Evolutionary conservation across 2,113 vertebrate species (phyloP).

Genomic region (Sceloporus tristichus): DNA sequence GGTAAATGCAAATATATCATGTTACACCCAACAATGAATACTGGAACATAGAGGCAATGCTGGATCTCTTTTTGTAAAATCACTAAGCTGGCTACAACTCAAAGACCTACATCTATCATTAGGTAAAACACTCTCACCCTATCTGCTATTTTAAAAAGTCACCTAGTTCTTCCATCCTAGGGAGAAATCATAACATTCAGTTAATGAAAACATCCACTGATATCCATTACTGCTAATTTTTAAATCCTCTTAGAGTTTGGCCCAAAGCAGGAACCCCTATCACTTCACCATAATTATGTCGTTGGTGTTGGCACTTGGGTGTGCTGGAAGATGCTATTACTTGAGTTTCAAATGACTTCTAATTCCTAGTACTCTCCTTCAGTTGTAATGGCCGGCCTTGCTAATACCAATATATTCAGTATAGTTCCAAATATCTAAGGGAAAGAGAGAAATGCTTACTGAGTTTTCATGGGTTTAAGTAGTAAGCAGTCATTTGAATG

Average conservation of each 20-base stretch:
- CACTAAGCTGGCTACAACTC: too few relatives aligned
- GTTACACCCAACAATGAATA: too few relatives aligned
- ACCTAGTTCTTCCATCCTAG: neutral
- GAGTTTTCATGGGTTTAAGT: slow-evolving; percentile 19
- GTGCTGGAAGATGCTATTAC: neutral
- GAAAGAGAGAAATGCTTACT: neutral
- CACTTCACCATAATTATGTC: fast-evolving
- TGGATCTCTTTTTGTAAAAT: too few relatives aligned
- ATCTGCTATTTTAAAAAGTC: neutral
- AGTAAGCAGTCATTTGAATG: neutral
- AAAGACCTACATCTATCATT: neutral
- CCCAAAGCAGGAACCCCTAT: neutral
- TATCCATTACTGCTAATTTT: neutral
- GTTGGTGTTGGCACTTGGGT: fast-evolving
- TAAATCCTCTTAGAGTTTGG: neutral
- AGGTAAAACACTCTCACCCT: neutral
- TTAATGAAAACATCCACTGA: neutral
- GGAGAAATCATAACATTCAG: neutral
- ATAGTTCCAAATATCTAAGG: neutral
- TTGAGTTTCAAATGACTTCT: neutral
- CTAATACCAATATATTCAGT: fast-evolving
- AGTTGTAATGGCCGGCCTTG: neutral
- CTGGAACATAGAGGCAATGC: too few relatives aligned
- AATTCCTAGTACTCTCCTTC: neutral
- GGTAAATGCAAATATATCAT: too few relatives aligned